Base-by-base conservation (phyloP, 2,797 vertebrate genomes). In the Picus viridis region DNA sequence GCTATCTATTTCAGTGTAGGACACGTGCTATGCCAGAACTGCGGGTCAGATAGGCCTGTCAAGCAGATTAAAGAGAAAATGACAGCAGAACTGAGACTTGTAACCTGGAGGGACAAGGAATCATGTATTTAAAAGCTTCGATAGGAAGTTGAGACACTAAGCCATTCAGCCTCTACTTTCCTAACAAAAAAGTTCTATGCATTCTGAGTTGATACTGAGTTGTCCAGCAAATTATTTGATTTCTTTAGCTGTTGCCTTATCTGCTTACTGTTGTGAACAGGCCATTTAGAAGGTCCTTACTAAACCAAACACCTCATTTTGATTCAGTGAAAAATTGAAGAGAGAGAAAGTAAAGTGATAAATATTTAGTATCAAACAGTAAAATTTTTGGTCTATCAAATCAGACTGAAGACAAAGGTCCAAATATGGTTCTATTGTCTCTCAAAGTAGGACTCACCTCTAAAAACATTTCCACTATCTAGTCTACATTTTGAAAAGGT, bases 21-120 rank as follows among this genome's bases (percentile, higher is more conserved):
- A 51, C 47, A 58, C 0, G 0, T 18, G 54, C 14, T 3, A 0
- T 2, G 2, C 34, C 58, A 74, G 39, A 71, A 41, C 54, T 17
- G 61, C 63, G 69, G 54, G 76, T 41, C 73, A 67, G 45, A 30
- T 6, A 70, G 82, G 57, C 62, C 29, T 85, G 61, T 17, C 67
- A 54, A 68, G 54, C 45, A 57, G 53, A 76, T 57, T 59, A 56
- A 87, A 79, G 34, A 77, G 49, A 70, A 89, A 72, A 10, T 59
- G 56, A 86, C 74, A 75, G 57, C 36, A 70, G 82, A 90, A 86
- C 16, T 18, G 22, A 64, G 47, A 90, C 61, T 89, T 80, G 45
- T 54, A 87, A 54, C 19, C 12, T 73, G 76, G 7, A 87, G 8
- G 27, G 34, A 68, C 45, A 82, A 92, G 61, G 27, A 87, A 70